Base-by-base conservation (phyloP, 2,113 vertebrate species). In the Fregata magnificens region DNA sequence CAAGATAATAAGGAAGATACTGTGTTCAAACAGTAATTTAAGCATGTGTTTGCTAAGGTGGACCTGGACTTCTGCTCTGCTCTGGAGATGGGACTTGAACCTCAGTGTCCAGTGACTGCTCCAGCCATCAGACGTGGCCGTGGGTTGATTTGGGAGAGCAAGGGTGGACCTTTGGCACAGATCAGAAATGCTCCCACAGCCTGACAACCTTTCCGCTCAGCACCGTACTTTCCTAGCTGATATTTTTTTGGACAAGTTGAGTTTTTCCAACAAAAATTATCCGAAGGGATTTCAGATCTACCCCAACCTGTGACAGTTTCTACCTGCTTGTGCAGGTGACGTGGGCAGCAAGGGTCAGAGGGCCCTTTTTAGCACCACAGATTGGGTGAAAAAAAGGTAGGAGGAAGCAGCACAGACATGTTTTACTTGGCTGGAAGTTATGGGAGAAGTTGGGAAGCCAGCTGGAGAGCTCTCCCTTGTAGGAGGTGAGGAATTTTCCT, bases 51-150 rank as follows among this genome's bases (percentile, higher is more conserved):
- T 70, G 31, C 11, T n/a, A 19, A 45, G 28, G 11, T 32, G n/a
- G 47, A 26, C 11, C 11, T 47, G n/a, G 65, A 38, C 7, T 36
- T 82, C 20, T 50, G 32, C 25, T 74, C 40, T 47, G 58, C 42
- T 66, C 65, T 82, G 55, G n/a, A 65, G 40, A 4, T 28, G 13
- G 32, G 17, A 13, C 40, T 36, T 61, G 44, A 40, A 44, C 11
- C n/a, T 65, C 56, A 44, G 26, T 65, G 76, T 26, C 11, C 61
- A 42, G 38, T 3, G 47, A 8, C 8, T 31, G 47, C 29, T 92
- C 49, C 76, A 70, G 49, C 40, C 59, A 34, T 21, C 44, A 53
- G 24, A 6, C 1, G 6, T 45, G 70, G 56, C 50, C 0, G 0
- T 49, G 40, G 32, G 24, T 31, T 34, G 53, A 49, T 19, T 0